These are phyloP conservation scores for Percopsis transmontana DNA, from an alignment of 2,113 vertebrate genomes.

Conservation along the genomic window DNA sequence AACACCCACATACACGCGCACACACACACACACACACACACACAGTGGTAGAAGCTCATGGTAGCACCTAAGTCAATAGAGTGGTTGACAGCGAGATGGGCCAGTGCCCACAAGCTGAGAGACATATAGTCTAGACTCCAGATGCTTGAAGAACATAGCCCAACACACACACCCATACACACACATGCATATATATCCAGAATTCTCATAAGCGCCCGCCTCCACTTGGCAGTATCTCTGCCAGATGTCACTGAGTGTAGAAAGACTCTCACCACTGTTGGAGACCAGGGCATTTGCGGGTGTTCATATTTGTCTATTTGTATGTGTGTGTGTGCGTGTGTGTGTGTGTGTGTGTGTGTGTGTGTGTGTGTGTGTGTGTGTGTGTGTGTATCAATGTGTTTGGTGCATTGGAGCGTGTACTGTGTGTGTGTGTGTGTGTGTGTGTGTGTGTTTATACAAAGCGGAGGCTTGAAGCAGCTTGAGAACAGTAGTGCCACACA, in stretches of 20 bases:
- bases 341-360: slow-evolving; percentile 3
- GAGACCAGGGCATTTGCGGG: slow-evolving; percentile 47
- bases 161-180: slow-evolving; percentile 42
- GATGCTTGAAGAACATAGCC: slow-evolving; percentile 76
- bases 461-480: slow-evolving; percentile 57
- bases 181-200: slow-evolving; percentile 26
- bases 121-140: slow-evolving; percentile 87
- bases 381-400: slow-evolving; percentile 2
- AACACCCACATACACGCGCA: slow-evolving; percentile 17
- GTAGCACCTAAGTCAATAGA: slow-evolving; percentile 49
- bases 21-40: slow-evolving; percentile 19
- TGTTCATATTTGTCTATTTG: slow-evolving; percentile 29
- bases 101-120: slow-evolving; percentile 69
- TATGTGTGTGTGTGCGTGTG: background rate
- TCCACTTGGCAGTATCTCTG: slow-evolving; percentile 65
- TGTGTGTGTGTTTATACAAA: slow-evolving; percentile 11
- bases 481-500: slow-evolving; percentile 56
- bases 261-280: slow-evolving; percentile 74
- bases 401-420: background rate
- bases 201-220: slow-evolving; percentile 58
- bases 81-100: slow-evolving; percentile 52
- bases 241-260: slow-evolving; percentile 84
- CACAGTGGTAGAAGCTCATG: slow-evolving; percentile 5
- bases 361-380: background rate
- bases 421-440: slow-evolving; percentile 24